Percentiles rank a stretch among this genome's conserved stretches.
Conservation (phyloP, 2,113 vertebrate species). For the Macrotus californicus region DNA sequence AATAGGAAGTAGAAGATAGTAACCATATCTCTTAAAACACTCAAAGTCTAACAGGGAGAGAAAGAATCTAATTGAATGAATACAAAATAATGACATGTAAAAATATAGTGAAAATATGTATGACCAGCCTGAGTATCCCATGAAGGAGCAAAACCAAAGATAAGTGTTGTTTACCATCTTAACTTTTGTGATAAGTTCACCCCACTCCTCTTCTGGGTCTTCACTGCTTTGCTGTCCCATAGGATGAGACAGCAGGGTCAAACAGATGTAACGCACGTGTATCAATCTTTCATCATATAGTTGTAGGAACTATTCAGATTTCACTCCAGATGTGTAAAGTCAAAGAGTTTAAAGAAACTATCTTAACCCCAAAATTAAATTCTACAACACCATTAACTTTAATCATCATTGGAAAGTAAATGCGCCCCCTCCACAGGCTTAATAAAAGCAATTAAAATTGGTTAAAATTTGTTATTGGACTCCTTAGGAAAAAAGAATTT, state of each 20-base stretch:
- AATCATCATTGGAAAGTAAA: neutral
- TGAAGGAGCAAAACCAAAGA: neutral
- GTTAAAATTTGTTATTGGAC: slow-evolving; percentile 11
- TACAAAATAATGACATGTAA: neutral
- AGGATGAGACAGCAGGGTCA: neutral
- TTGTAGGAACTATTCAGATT: neutral
- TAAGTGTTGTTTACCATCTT: neutral
- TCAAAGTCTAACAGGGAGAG: neutral
- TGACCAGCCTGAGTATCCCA: neutral
- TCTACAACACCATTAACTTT: slow-evolving; percentile 20
- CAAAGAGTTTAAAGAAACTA: neutral
- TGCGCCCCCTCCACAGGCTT: neutral
- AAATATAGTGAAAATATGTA: neutral
- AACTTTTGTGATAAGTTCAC: neutral
- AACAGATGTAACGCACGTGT: neutral
- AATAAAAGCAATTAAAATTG: slow-evolving; percentile 33
- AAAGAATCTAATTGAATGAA: neutral
- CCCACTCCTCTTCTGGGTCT: neutral
- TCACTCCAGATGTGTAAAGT: neutral
- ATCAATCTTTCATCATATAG: neutral
- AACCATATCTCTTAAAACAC: neutral
- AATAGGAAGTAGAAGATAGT: neutral
- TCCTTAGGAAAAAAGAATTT: slow-evolving; percentile 8
- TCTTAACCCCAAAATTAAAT: slow-evolving; percentile 7
- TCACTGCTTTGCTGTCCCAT: neutral